Percentiles rank a stretch among this genome's conserved stretches.
Evolutionary conservation across 2,113 vertebrate genomes (phyloP).

Genomic region (Hypanus sabinus): DNA sequence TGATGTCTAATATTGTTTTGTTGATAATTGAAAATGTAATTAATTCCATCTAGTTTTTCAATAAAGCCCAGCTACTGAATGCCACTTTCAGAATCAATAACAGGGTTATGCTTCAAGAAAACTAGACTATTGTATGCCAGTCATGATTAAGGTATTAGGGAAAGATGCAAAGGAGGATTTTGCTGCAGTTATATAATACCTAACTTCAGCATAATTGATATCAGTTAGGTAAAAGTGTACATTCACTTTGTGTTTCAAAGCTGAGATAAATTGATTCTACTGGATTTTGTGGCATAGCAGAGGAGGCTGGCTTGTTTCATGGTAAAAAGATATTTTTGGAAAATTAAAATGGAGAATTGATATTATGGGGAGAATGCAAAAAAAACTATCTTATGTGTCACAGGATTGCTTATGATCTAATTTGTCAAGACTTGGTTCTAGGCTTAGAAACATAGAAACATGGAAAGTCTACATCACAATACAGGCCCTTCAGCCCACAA

Average conservation of each 20-base stretch:
- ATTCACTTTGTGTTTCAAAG: background rate
- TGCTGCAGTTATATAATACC: background rate
- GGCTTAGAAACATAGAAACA: too few relatives aligned
- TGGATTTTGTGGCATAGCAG: background rate
- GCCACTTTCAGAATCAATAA: background rate
- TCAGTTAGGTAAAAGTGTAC: background rate
- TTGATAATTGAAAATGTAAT: background rate
- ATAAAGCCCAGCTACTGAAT: background rate
- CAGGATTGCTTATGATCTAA: background rate
- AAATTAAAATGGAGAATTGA: background rate
- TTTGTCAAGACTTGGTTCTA: background rate
- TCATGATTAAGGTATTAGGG: background rate
- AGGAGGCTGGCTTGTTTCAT: background rate
- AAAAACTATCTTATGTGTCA: background rate
- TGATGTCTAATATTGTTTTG: too few relatives aligned
- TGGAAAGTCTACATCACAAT: too few relatives aligned
- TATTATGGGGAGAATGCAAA: background rate
- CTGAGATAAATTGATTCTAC: background rate
- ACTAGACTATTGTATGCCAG: background rate
- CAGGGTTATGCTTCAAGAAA: background rate
- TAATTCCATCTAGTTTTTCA: background rate
- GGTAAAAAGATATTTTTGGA: background rate
- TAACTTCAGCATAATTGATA: background rate
- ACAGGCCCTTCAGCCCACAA: too few relatives aligned
- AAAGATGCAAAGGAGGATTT: background rate